Conservation (phyloP, 2,888 invertebrate species). For the Troides aeacus region DNA sequence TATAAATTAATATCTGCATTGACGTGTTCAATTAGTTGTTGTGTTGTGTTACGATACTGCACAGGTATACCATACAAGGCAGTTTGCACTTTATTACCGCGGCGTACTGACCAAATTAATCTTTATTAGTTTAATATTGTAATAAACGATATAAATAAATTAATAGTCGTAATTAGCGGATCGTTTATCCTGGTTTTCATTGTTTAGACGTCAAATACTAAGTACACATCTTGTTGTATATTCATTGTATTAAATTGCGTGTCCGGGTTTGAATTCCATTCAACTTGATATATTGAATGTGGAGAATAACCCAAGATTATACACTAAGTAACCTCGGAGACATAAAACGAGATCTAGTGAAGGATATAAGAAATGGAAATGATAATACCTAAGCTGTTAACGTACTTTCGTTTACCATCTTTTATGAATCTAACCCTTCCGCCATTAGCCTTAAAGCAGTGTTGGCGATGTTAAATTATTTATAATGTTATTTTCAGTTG, state of each 20-base stretch:
- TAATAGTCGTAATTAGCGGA: constrained; percentile 14
- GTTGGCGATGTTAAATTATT: no score
- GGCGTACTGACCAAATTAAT: background rate
- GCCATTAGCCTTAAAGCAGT: no score
- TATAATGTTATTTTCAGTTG: background rate
- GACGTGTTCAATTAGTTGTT: constrained; percentile 26
- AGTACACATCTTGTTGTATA: background rate
- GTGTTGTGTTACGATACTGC: background rate
- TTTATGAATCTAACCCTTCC: no score
- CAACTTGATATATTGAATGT: background rate
- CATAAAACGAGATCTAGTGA: no score
- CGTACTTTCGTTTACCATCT: no score
- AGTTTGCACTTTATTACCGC: background rate
- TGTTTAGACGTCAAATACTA: constrained; percentile 7
- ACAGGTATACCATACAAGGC: background rate
- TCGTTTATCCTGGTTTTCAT: constrained; percentile 17
- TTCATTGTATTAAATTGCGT: background rate
- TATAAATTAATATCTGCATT: constrained; percentile 27
- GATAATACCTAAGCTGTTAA: no score
- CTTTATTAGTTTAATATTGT: background rate
- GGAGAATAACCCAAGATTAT: background rate
- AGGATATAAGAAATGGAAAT: no score
- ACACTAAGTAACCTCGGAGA: no score
- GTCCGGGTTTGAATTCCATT: background rate
- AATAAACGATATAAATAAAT: constrained; percentile 14